Evolutionary conservation across 2,113 vertebrate genomes (phyloP), one percentile per base, ranked within the genome.

Genomic region (Dasyornis broadbenti): DNA sequence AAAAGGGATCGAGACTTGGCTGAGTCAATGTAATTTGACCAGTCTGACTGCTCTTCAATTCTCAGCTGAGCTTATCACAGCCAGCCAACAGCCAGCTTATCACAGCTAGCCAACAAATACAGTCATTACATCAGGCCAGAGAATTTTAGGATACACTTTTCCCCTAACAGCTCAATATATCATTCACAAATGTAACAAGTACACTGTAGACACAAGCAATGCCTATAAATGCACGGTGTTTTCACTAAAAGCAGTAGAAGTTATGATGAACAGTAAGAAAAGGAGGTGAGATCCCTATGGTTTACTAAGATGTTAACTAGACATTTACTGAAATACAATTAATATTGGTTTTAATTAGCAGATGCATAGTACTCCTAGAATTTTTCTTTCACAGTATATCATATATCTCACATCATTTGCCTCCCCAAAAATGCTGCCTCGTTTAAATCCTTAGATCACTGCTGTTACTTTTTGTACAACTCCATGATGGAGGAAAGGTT

Each of bases 41-140:
- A 60, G 64, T 35, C 52, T 83, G 87, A 90, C 30, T 72, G 59
- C 45, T 82, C 84, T 72, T 87, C 65, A 85, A 1, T 53, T 82
- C 66, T 94, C 85, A 88, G 71, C 42, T 77, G 65, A 94, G 73
- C 27, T 96, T 82, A 89, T 82, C 89, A 84, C 19, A 71, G 70
- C 52, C 78, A 90, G 72, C 61, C 56, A 87, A 79, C 42, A 90
- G 92, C 60, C 92, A 93, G 87, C 49, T 91, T 89, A 85, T 78
- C 92, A 86, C 39, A 77, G 37, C 66, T 37, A 71, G 87, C 65
- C 87, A 94, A 83, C 50, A 93, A 89, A 76, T 47, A 73, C 63
- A 92, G 73, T 49, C 71, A 63, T 80, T 77, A 70, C 24, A 69
- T 79, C 59, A 88, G 39, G 35, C 61, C 57, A 92, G 70, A 94